Conservation (phyloP, 2,797 vertebrate genomes). For the Capromys pilorides region DNA sequence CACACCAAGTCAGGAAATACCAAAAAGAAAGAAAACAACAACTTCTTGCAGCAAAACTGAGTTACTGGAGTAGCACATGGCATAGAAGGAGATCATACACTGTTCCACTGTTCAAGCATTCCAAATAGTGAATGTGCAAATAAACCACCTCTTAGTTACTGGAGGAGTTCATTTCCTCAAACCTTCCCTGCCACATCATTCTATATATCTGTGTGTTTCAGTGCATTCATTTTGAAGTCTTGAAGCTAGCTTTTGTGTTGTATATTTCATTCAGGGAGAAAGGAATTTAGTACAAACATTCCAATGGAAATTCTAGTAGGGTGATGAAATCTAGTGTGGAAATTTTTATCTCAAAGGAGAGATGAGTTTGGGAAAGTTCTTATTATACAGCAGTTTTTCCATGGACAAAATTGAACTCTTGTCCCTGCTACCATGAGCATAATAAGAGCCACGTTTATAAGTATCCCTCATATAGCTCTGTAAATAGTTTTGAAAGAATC, state of each 20-base stretch:
- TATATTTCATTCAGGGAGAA: slow-evolving; percentile 64
- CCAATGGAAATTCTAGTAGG: slow-evolving; percentile 79
- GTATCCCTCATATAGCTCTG: background rate
- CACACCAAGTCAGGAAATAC: slow-evolving; percentile 77
- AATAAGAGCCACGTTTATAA: slow-evolving; percentile 56
- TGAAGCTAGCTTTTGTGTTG: slow-evolving; percentile 59
- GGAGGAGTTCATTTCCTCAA: slow-evolving; percentile 26
- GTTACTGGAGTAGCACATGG: slow-evolving; percentile 45
- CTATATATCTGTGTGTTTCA: background rate
- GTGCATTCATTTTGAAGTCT: slow-evolving; percentile 31
- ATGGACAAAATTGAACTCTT: slow-evolving; percentile 41
- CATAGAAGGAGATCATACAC: slow-evolving; percentile 64
- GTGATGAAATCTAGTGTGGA: slow-evolving; percentile 75
- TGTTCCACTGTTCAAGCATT: slow-evolving; percentile 51
- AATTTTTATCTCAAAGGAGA: slow-evolving; percentile 75
- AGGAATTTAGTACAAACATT: slow-evolving; percentile 79
- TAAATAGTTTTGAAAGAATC: slow-evolving; percentile 8
- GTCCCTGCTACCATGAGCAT: slow-evolving; percentile 35
- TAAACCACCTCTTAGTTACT: slow-evolving; percentile 65
- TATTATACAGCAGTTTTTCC: slow-evolving; percentile 72
- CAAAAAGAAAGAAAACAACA: slow-evolving; percentile 5
- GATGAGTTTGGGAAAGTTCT: slow-evolving; percentile 70
- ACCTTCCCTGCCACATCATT: slow-evolving; percentile 13
- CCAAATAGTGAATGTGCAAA: slow-evolving; percentile 60
- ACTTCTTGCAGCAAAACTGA: slow-evolving; percentile 51